phyloP scores from a whole-genome alignment of 2,888 invertebrate genomes.

The Phoenoteleia sp. region DNA sequence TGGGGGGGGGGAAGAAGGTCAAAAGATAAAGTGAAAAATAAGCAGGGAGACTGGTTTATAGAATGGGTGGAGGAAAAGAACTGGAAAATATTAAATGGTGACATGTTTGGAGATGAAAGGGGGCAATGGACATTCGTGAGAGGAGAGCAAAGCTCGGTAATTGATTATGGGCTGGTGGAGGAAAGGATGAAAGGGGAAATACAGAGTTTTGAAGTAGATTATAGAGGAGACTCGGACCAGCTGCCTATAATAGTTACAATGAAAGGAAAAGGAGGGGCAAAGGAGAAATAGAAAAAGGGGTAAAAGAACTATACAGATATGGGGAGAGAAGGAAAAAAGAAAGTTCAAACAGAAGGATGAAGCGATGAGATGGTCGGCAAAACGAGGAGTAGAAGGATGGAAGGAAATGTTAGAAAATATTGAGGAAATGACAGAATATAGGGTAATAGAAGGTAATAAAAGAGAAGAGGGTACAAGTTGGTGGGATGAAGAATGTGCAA shows the following conservation, averaged over 20 bases:
- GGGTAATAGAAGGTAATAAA: neutral
- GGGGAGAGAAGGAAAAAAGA: neutral
- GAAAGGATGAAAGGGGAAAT: neutral
- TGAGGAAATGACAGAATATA: neutral
- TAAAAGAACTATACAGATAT: neutral
- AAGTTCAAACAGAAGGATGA: neutral
- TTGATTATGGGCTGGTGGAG: conserved; percentile 4
- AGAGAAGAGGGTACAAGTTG: too few species aligned
- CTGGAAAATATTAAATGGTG: conserved; percentile 12
- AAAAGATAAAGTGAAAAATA: neutral
- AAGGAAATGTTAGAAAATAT: neutral
- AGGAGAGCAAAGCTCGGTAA: neutral
- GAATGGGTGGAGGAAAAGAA: neutral
- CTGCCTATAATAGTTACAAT: neutral
- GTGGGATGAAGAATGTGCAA: conserved; percentile 15
- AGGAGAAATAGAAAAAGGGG: neutral
- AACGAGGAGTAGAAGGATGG: neutral
- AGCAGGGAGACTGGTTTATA: neutral
- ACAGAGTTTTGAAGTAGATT: neutral
- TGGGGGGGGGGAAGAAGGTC: neutral
- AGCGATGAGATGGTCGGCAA: neutral
- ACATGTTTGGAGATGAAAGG: neutral
- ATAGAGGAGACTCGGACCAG: conserved; percentile 13
- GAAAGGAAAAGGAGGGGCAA: neutral
- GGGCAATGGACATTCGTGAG: conserved; percentile 15